phyloP scores from a whole-genome alignment of 1,140 invertebrate genomes.

The Pygmarrhopalites habei region DNA sequence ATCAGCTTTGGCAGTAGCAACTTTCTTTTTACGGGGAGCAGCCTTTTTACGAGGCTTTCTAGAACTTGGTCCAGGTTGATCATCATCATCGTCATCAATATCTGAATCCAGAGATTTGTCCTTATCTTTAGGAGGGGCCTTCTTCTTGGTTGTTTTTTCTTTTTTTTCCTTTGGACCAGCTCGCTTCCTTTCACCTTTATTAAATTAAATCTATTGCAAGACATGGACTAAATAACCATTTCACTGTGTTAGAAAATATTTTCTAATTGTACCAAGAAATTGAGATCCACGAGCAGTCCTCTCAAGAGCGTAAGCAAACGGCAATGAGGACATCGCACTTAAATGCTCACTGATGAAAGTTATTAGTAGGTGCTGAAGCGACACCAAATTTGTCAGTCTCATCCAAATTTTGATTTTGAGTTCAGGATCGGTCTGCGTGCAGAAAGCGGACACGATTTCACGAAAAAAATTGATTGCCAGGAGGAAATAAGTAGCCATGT shows the following conservation, averaged over 20 bases:
- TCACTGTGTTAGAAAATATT: no score
- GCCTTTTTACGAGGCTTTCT: not conserved
- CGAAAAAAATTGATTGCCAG: conserved; percentile 33
- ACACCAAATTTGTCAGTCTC: conserved; percentile 23
- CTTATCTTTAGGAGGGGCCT: not conserved
- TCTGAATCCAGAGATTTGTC: not conserved
- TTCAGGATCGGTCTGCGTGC: conserved; percentile 10
- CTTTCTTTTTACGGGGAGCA: not conserved
- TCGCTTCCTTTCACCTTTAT: not conserved
- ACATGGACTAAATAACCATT: no score
- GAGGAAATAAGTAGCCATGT: conserved; percentile 31
- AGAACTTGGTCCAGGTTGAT: not conserved
- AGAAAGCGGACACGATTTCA: conserved; percentile 32
- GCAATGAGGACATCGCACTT: conserved; percentile 12
- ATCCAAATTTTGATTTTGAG: conserved; percentile 26
- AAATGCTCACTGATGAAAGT: conserved; percentile 5
- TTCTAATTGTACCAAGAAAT: no score
- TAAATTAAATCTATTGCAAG: no score
- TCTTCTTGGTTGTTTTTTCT: conserved; percentile 16
- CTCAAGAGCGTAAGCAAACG: conserved; percentile 25
- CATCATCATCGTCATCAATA: conserved; percentile 6
- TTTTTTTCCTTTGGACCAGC: conserved; percentile 7
- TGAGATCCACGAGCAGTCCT: not conserved
- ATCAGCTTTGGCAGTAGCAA: not conserved
- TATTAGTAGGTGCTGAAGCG: conserved; percentile 21